A percentile compares a stretch with the other conserved stretches of the same genome.
Conservation (phyloP, 2,113 vertebrate species). For the Leptocoma aspasia region DNA sequence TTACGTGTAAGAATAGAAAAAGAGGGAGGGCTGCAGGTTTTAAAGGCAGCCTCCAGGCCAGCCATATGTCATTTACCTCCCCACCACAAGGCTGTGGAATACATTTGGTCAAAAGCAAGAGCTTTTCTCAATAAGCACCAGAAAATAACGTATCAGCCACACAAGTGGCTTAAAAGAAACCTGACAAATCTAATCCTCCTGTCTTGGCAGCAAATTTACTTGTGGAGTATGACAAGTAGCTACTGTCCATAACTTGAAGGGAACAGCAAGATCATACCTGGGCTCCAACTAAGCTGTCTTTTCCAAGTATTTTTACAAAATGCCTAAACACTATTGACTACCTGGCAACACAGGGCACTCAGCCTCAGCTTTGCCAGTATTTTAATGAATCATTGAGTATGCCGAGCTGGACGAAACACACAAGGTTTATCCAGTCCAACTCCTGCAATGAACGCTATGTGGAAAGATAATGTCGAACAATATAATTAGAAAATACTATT, state of each 20-base stretch:
- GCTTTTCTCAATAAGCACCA: rapidly evolving
- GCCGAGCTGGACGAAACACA: neutral
- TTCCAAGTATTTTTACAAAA: neutral
- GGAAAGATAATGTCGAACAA: neutral
- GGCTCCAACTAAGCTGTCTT: neutral
- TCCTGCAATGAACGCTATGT: rapidly evolving
- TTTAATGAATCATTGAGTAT: neutral
- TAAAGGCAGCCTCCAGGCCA: neutral
- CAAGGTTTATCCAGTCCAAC: rapidly evolving
- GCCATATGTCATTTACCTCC: rapidly evolving
- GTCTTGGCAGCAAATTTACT: neutral
- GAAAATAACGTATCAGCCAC: neutral
- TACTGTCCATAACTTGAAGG: rapidly evolving
- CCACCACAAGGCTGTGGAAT: rapidly evolving
- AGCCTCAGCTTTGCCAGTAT: neutral
- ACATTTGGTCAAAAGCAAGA: neutral
- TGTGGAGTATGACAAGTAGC: neutral
- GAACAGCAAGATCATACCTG: neutral
- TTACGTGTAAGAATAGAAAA: neutral
- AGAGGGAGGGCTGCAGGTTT: neutral
- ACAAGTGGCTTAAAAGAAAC: rapidly evolving
- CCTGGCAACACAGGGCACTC: rapidly evolving
- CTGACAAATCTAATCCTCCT: no score
- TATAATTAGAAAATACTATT: rapidly evolving
- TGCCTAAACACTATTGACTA: neutral